Base-by-base conservation (phyloP, 2,888 invertebrate species). In the Bembecia ichneumoniformis region DNA sequence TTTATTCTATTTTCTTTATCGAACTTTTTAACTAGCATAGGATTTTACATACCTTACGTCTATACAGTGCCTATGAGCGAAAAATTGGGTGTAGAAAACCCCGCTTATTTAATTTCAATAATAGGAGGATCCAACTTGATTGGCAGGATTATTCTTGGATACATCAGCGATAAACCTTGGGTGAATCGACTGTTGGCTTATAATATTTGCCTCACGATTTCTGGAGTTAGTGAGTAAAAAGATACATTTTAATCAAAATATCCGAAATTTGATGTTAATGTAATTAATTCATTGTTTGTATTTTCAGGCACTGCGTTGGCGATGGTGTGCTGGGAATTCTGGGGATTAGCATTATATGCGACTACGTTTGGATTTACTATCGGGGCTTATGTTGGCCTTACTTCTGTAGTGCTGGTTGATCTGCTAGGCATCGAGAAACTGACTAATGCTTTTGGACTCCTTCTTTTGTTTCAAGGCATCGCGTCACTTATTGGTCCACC, bases 381-480 rank as follows among this genome's bases (percentile, higher is more conserved):
- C 64, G 97, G 98, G 58, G 97, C 97, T 52, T 98, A 98, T 75
- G 97, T 98, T 47, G 97, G 97, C n/a, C 88, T 98, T 48, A 98
- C 98, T 3, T 97, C 97, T 16, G 97, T 98, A 49, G 96, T 98
- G 57, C 89, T 98, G 52, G 98, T 98, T 20, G 98, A 98, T 79
- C 89, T 98, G 43, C 87, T 98, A 49, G 97, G 97, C n/a, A 84
- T 98, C 58, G 96, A 97, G 58, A 94, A 91, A 68, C 88, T 98
- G 50, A 98, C 97, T n/a, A 97, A 97, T 77, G 96, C 97, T 17
- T 98, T 98, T 79, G 98, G 98, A 5, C 86, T 98, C 40, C 88
- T 98, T 48, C 82, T 98, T 56, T 89, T 98, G 48, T 97, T 97
- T 83, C 97, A 98, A 89, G 98, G 98, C 49, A 90, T 96, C 49